Conservation (phyloP, 2,888 invertebrate genomes). For the Timandra comae region DNA sequence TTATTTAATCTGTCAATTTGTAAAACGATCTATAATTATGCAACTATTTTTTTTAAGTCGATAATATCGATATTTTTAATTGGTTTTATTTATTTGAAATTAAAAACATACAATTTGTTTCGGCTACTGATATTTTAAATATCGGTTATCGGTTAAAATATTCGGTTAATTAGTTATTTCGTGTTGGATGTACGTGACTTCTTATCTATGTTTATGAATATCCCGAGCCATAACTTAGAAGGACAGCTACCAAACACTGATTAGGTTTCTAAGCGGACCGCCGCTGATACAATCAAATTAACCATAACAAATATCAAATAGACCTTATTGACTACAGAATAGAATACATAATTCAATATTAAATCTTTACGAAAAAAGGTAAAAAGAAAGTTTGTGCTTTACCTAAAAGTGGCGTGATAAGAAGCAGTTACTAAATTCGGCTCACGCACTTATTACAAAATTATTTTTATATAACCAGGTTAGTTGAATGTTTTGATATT, state of each 20-base stretch:
- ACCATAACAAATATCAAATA: conserved; percentile 1
- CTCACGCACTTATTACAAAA: conserved; percentile 68
- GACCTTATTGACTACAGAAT: conserved; percentile 17
- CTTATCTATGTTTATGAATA: conserved; percentile 56
- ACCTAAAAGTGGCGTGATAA: conserved; percentile 50
- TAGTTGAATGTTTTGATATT: conserved; percentile 62
- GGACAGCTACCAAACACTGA: conserved; percentile 59
- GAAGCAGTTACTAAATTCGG: conserved; percentile 52
- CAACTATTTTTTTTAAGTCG: conserved; percentile 7
- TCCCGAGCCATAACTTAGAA: conserved; percentile 48
- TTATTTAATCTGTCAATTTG: conserved; percentile 1
- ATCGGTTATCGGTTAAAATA: conserved; percentile 18
- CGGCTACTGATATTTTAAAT: conserved; percentile 7
- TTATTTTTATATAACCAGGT: conserved; percentile 72
- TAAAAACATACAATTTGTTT: conserved; percentile 7
- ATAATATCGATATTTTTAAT: conserved; percentile 6
- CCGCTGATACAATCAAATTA: conserved; percentile 20
- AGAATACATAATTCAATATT: conserved; percentile 24
- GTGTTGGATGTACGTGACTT: conserved; percentile 37
- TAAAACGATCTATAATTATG: conserved; percentile 3
- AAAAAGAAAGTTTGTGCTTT: conserved; percentile 36
- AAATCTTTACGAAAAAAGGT: conserved; percentile 18
- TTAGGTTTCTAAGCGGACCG: conserved; percentile 45
- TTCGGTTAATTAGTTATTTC: conserved; percentile 46
- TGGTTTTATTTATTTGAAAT: conserved; percentile 11